phyloP scores from a whole-genome alignment of 2,113 vertebrate species.

The Andinoacara biseriatus region DNA sequence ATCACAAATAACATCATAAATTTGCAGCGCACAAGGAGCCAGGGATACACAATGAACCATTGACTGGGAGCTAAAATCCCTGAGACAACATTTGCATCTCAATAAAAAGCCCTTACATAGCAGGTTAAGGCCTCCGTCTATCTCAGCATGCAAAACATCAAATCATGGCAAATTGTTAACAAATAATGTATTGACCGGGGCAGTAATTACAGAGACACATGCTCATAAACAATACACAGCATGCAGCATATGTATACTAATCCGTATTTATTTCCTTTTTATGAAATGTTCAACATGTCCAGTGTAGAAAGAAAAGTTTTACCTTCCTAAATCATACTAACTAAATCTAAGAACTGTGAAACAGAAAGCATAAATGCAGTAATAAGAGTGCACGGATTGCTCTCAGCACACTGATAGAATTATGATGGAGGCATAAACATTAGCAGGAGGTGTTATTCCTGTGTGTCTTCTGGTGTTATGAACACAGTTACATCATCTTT shows the following conservation, averaged over 20 bases:
- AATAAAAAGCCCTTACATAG: conserved; percentile 60
- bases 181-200: conserved; percentile 46
- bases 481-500: conserved; percentile 13
- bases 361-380: neutral
- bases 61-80: conserved; percentile 60
- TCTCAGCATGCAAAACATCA: conserved; percentile 49
- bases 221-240: conserved; percentile 10
- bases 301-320: neutral
- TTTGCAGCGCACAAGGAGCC: conserved; percentile 55
- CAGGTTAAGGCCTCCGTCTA: conserved; percentile 50
- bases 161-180: conserved; percentile 38
- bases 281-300: neutral
- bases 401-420: neutral
- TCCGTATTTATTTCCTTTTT: neutral
- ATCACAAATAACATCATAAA: conserved; percentile 67
- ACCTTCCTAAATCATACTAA: neutral
- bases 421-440: conserved; percentile 6
- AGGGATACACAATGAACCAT: conserved; percentile 56
- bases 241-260: neutral
- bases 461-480: conserved; percentile 4
- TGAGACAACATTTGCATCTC: conserved; percentile 66
- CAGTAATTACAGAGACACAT: conserved; percentile 32
- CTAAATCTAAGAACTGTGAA: neutral
- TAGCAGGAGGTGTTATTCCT: conserved; percentile 6
- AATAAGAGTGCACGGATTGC: neutral